A percentile compares a stretch with the other conserved stretches of the same genome.
These are phyloP conservation scores for Papilio gigon DNA, from an alignment of 2,888 invertebrate species.

Conservation along the genomic window DNA sequence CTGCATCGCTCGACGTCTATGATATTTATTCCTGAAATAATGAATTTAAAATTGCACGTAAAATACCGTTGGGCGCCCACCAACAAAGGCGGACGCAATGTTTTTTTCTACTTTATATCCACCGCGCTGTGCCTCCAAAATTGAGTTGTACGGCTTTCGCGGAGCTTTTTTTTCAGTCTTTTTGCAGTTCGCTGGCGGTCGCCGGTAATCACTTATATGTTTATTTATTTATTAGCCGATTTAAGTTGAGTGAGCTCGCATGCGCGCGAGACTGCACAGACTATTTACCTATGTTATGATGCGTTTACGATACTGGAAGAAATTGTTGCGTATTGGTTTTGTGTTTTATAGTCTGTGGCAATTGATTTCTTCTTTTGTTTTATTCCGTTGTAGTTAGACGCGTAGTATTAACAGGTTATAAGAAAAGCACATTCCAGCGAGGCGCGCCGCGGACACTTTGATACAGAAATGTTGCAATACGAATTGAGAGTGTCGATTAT, in stretches of 20 bases:
- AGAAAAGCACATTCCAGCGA: not conserved
- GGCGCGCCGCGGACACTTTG: no score
- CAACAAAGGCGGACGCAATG: slow-evolving; percentile 61
- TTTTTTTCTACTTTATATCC: slow-evolving; percentile 73
- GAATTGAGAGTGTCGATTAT: no score
- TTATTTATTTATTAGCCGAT: slow-evolving; percentile 74
- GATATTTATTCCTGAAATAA: not conserved
- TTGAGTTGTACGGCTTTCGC: slow-evolving; percentile 79
- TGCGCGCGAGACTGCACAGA: slow-evolving; percentile 41
- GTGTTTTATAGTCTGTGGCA: slow-evolving; percentile 36
- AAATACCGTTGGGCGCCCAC: slow-evolving; percentile 49
- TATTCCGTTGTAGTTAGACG: not conserved
- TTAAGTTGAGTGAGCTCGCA: slow-evolving; percentile 43
- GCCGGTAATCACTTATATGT: slow-evolving; percentile 72
- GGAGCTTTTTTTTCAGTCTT: slow-evolving; percentile 60
- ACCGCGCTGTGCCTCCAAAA: slow-evolving; percentile 77
- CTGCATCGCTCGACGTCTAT: not conserved
- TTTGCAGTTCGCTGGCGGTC: slow-evolving; percentile 75
- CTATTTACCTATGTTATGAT: slow-evolving; percentile 42
- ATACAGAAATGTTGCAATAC: no score
- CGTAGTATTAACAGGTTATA: slow-evolving; percentile 3
- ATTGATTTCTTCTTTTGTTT: not conserved
- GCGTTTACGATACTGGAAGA: slow-evolving; percentile 25
- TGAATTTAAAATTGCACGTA: slow-evolving; percentile 40
- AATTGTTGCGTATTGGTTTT: slow-evolving; percentile 42